Conservation (phyloP, 1,140 invertebrate genomes). For the Holcopasites calliopsidis region DNA sequence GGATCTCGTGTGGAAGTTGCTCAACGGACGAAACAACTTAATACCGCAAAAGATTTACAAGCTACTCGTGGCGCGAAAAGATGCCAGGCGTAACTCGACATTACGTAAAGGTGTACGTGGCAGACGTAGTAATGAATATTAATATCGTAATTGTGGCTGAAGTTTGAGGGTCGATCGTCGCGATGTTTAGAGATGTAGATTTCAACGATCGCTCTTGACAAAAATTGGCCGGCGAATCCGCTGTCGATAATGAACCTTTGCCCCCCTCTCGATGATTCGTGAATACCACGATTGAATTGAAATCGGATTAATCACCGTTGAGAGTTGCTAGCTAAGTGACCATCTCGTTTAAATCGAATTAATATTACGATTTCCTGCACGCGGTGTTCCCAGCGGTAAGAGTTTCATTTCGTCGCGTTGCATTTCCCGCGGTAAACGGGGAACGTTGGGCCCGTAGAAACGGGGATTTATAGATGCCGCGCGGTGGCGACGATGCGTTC, state of each 20-base stretch:
- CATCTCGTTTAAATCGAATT: background rate
- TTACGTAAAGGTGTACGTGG: background rate
- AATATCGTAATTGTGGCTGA: background rate
- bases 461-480: constrained; percentile 49
- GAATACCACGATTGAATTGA: too few relatives aligned
- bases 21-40: too few relatives aligned
- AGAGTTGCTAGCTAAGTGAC: background rate
- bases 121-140: background rate
- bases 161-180: background rate
- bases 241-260: background rate
- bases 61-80: background rate
- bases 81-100: background rate
- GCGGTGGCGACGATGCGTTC: constrained; percentile 37
- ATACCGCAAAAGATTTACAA: too few relatives aligned
- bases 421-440: constrained; percentile 32
- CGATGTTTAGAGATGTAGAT: background rate
- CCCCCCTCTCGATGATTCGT: background rate
- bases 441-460: constrained; percentile 43
- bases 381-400: background rate
- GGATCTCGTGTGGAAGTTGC: too few relatives aligned
- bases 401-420: constrained; percentile 38
- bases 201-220: background rate
- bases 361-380: background rate
- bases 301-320: background rate
- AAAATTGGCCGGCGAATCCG: background rate